Conservation (phyloP, 2,797 vertebrate genomes). For the Xiphorhynchus erythropygius region DNA sequence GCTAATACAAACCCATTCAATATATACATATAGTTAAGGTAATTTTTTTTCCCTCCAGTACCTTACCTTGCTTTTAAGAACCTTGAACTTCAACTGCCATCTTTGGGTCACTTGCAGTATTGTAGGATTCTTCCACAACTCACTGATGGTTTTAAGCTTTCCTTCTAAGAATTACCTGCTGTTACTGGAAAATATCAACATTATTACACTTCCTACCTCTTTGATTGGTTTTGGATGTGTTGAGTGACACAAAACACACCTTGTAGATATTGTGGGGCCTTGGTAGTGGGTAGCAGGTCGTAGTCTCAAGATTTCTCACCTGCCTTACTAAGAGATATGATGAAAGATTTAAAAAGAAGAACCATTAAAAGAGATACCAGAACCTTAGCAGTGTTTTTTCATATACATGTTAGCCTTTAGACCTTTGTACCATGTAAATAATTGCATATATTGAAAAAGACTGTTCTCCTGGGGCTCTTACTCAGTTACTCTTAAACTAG, state of each 20-base stretch:
- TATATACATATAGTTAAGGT: neutral
- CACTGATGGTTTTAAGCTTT: neutral
- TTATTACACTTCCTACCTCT: neutral
- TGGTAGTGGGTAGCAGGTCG: neutral
- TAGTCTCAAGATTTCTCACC: neutral
- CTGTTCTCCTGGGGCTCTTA: neutral
- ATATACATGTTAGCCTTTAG: neutral
- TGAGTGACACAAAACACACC: neutral
- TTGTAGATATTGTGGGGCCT: accelerated
- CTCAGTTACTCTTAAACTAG: neutral
- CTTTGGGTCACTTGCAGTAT: neutral
- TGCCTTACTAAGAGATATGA: neutral
- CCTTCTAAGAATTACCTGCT: neutral
- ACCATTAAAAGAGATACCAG: neutral
- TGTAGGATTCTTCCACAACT: neutral
- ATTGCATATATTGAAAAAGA: neutral
- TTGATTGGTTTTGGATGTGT: neutral
- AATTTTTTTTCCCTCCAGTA: neutral
- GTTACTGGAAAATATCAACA: neutral
- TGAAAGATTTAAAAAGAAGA: neutral
- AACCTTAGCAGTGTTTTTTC: neutral
- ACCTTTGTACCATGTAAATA: neutral
- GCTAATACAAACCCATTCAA: neutral
- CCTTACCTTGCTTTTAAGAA: neutral
- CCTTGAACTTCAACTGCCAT: neutral